These are phyloP conservation scores for Callyntrura guangdongensis DNA, from an alignment of 2,888 invertebrate genomes.

Conservation along the genomic window DNA sequence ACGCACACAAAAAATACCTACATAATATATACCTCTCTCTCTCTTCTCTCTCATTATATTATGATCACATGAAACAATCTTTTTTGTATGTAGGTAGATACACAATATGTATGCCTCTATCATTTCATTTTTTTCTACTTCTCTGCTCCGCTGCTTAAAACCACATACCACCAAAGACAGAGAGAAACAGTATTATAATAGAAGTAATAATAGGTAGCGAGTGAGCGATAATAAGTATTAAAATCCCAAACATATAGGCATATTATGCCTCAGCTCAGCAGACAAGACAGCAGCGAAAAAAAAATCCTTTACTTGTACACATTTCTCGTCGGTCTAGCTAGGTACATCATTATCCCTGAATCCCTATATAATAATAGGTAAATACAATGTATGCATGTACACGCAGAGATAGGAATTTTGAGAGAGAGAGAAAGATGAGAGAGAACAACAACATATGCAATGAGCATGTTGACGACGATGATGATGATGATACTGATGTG, in stretches of 20 bases:
- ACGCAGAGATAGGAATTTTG: no score
- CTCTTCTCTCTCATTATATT: slow-evolving; percentile 2
- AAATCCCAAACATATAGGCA: slow-evolving; percentile 42
- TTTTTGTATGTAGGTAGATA: no score
- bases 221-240: slow-evolving; percentile 66
- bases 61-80: no score
- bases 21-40: neutral
- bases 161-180: slow-evolving; percentile 51
- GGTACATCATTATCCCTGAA: no score
- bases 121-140: neutral
- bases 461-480: neutral
- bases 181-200: slow-evolving; percentile 59
- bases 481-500: slow-evolving; percentile 50
- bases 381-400: slow-evolving; percentile 7
- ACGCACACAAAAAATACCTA: neutral
- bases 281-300: neutral
- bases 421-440: no score
- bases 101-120: neutral
- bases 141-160: slow-evolving; percentile 6
- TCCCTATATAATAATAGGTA: no score
- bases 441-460: neutral
- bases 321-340: neutral
- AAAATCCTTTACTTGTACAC: slow-evolving; percentile 11
- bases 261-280: neutral
- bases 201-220: slow-evolving; percentile 50